Conservation (phyloP, 2,113 vertebrate species). For the Abramis brama region DNA sequence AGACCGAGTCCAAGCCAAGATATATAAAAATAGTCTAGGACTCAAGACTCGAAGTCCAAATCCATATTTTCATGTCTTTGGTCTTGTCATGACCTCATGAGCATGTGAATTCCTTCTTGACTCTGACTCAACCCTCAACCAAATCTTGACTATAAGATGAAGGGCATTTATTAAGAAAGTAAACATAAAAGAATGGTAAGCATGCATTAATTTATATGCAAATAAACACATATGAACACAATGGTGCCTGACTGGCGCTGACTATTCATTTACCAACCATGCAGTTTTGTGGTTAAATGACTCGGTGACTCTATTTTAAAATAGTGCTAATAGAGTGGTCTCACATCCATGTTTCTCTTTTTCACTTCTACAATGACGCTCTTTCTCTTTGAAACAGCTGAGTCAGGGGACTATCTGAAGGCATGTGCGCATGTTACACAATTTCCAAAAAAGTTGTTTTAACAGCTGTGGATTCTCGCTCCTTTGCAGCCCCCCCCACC, state of each 20-base stretch:
- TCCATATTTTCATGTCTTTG: not conserved
- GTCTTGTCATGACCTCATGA: not conserved
- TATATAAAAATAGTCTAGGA: not conserved
- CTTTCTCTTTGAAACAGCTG: conserved; percentile 35
- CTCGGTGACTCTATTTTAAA: not conserved
- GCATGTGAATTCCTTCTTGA: not conserved
- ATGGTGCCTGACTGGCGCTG: not conserved
- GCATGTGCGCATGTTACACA: conserved; percentile 8
- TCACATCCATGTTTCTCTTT: not conserved
- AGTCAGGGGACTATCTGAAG: conserved; percentile 1
- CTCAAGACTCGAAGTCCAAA: not conserved
- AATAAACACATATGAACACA: not conserved
- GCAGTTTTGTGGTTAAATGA: not conserved
- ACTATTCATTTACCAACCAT: not conserved
- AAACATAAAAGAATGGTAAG: not conserved
- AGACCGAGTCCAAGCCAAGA: not conserved
- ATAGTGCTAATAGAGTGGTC: conserved; percentile 1
- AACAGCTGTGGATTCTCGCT: conserved; percentile 42
- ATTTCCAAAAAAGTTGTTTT: conserved; percentile 37
- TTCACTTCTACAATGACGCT: conserved; percentile 25
- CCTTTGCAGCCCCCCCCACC: not conserved
- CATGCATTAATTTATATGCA: not conserved
- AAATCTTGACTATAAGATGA: conserved; percentile 3
- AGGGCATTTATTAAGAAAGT: not conserved
- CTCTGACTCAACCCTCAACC: not conserved